Conservation (phyloP, 2,888 invertebrate genomes). For the Pecten maximus region DNA sequence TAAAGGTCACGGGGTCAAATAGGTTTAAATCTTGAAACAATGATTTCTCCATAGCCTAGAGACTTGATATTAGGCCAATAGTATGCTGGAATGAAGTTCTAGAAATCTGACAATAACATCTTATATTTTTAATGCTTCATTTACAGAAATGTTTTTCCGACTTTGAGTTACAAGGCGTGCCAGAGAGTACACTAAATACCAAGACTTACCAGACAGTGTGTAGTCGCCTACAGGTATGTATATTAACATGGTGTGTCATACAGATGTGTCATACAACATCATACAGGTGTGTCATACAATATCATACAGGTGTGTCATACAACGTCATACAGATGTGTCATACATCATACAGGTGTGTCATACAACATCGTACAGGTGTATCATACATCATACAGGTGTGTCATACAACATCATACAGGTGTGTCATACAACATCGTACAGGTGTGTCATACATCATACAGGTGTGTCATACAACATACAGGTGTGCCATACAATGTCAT, state of each 20-base stretch:
- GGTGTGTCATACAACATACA: too few species aligned
- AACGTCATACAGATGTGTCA: constrained; percentile 18
- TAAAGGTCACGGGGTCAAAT: too few species aligned
- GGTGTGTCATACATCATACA: too few species aligned
- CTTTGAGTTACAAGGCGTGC: constrained; percentile 99
- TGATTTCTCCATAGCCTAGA: too few species aligned
- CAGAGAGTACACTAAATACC: constrained; percentile 97
- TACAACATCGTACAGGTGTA: background rate
- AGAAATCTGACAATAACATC: too few species aligned
- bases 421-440: background rate
- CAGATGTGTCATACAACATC: constrained; percentile 11
- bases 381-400: background rate
- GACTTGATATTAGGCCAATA: too few species aligned
- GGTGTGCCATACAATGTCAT: too few species aligned
- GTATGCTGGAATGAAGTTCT: too few species aligned
- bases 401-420: background rate
- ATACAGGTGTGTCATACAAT: constrained; percentile 17
- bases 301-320: background rate
- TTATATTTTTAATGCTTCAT: background rate
- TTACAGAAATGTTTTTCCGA: constrained; percentile 98
- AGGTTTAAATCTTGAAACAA: too few species aligned
- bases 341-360: too few species aligned
- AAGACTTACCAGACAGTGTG: constrained; percentile 96
- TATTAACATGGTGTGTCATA: background rate
- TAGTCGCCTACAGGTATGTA: constrained; percentile 96